A percentile compares a stretch with the other conserved stretches of the same genome.
Conservation (phyloP, 2,113 vertebrate genomes). For the Apistogramma diplotaenia region DNA sequence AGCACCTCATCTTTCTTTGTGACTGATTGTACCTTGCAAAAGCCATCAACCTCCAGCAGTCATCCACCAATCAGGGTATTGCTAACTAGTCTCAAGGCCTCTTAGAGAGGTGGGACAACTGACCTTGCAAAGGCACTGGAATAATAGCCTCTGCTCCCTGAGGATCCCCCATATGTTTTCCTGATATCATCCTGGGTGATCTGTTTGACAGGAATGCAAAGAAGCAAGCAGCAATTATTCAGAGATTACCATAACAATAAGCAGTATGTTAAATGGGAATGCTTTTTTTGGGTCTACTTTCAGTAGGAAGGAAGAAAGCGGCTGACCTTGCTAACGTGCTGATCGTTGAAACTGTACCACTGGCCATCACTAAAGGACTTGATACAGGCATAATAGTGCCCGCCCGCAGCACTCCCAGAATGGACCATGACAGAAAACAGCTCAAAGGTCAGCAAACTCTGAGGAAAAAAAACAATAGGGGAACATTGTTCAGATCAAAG, state of each 20-base stretch:
- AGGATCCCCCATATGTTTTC: slow-evolving; percentile 96
- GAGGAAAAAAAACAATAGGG: slow-evolving; percentile 26
- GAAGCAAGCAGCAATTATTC: not conserved
- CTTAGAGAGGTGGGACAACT: slow-evolving; percentile 26
- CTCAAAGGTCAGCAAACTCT: slow-evolving; percentile 93
- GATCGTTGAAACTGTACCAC: slow-evolving; percentile 99
- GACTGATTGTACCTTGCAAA: too few relatives aligned
- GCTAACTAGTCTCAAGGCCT: not conserved
- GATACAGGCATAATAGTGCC: slow-evolving; percentile 99
- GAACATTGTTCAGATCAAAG: not conserved
- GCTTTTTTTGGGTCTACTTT: not conserved
- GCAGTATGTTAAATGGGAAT: not conserved
- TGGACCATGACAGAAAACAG: slow-evolving; percentile 99
- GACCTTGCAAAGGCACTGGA: slow-evolving; percentile 99
- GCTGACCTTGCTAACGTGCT: slow-evolving; percentile 97
- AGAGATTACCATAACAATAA: not conserved
- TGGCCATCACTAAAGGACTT: slow-evolving; percentile 96
- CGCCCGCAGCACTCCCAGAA: slow-evolving; percentile 96
- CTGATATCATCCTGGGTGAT: slow-evolving; percentile 98
- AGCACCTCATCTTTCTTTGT: not conserved
- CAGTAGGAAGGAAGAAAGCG: not conserved
- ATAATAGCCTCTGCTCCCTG: slow-evolving; percentile 96
- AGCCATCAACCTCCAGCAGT: not conserved
- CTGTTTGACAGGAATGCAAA: slow-evolving; percentile 66
- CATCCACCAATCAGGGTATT: not conserved